Conservation (phyloP, 35 echinoderm and acorn worm species). For the Ptychodera flava region DNA sequence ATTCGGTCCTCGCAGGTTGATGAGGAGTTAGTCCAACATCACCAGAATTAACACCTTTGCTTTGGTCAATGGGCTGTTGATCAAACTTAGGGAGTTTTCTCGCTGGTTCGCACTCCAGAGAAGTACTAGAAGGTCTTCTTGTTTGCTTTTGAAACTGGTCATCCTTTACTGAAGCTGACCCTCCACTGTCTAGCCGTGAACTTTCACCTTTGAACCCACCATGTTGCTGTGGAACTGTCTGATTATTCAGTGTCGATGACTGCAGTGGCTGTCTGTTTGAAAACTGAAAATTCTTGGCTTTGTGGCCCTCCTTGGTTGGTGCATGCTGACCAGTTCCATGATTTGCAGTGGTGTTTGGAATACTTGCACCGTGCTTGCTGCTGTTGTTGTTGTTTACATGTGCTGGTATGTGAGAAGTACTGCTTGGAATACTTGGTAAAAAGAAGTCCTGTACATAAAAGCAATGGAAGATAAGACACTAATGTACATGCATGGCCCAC, state of each 20-base stretch:
- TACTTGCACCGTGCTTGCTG: neutral
- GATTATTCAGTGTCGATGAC: neutral
- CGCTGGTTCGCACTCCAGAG: neutral
- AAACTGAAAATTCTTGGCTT: neutral
- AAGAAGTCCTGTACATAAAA: neutral
- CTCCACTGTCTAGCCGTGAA: neutral
- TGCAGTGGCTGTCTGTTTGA: neutral
- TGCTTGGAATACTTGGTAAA: neutral
- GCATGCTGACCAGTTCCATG: too few species aligned
- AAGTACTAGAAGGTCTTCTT: neutral
- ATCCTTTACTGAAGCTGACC: too few species aligned
- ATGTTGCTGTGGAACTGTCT: neutral
- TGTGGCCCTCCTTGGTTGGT: neutral
- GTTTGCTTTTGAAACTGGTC: neutral
- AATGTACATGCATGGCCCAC: too few species aligned
- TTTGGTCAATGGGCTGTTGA: neutral
- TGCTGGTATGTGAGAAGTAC: neutral
- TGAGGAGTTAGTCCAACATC: neutral
- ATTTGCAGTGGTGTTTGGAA: too few species aligned
- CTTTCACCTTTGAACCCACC: neutral
- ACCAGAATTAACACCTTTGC: neutral
- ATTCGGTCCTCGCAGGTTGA: neutral
- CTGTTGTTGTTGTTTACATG: neutral
- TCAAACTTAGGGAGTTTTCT: neutral
- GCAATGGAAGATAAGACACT: too few species aligned